Percentiles rank a stretch among this genome's conserved stretches.
Evolutionary conservation across 2,113 vertebrate species (phyloP).

Genomic region (Toxotes jaculatrix): DNA sequence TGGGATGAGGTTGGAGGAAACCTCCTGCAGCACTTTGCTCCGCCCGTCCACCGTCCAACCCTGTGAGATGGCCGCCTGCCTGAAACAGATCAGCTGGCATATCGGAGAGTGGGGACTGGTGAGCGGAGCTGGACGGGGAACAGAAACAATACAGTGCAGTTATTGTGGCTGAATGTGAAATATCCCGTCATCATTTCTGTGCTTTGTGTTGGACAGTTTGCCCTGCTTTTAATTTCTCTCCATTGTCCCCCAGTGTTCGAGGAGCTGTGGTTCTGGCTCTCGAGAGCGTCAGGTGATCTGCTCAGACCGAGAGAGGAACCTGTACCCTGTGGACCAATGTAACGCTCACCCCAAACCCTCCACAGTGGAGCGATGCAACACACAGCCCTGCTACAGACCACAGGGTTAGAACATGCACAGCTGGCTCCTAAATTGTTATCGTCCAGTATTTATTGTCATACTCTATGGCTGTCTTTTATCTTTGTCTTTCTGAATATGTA

Average conservation of each 20-base stretch:
- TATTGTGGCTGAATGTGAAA: background rate
- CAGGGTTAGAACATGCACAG: constrained; percentile 84
- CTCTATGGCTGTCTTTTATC: no score
- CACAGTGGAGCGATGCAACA: constrained; percentile 89
- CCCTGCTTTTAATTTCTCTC: background rate
- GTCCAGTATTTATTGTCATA: no score
- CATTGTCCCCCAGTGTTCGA: constrained; percentile 87
- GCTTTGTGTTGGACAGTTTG: background rate
- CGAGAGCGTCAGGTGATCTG: constrained; percentile 93
- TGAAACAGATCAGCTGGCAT: constrained; percentile 86
- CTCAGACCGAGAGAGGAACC: constrained; percentile 83
- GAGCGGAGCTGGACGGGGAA: constrained; percentile 82
- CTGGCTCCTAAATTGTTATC: background rate
- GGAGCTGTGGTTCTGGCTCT: constrained; percentile 89
- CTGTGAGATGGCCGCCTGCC: constrained; percentile 85
- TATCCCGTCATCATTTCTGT: background rate
- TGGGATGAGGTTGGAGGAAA: constrained; percentile 83
- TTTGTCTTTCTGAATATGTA: no score
- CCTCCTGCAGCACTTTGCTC: constrained; percentile 81
- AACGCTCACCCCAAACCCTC: constrained; percentile 81
- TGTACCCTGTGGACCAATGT: constrained; percentile 85
- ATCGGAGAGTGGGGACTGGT: constrained; percentile 93
- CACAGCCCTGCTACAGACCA: constrained; percentile 88
- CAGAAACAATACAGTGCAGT: background rate
- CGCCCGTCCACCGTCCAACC: constrained; percentile 81